Conservation (phyloP, 1,140 invertebrate genomes). For the Catajapyx aquilonaris region DNA sequence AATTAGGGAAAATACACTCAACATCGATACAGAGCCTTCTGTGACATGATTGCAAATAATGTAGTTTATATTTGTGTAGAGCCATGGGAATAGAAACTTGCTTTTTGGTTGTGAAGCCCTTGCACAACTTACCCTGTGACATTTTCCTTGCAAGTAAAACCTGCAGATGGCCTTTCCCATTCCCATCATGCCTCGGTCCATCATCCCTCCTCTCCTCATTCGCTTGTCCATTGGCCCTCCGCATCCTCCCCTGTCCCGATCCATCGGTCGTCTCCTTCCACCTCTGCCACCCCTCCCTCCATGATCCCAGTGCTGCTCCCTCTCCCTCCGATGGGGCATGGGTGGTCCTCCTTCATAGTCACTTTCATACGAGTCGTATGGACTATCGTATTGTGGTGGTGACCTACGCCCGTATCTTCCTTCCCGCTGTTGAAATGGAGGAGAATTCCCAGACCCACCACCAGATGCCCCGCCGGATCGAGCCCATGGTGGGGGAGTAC, state of each 20-base stretch:
- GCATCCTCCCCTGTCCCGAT: conserved; percentile 1
- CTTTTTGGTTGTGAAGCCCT: not conserved
- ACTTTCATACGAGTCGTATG: conserved; percentile 15
- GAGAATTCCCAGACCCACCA: not conserved
- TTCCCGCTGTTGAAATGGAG: not conserved
- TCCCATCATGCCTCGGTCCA: not conserved
- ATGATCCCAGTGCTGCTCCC: conserved; percentile 19
- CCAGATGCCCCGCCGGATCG: not conserved
- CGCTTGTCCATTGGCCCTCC: not conserved
- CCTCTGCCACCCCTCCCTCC: conserved; percentile 13
- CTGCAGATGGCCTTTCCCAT: conserved; percentile 38
- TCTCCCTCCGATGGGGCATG: conserved; percentile 19
- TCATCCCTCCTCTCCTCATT: not conserved
- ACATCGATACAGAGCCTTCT: not conserved
- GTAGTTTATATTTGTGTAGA: conserved; percentile 3
- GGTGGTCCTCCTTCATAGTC: conserved; percentile 14
- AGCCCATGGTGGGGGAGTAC: conserved; percentile 22
- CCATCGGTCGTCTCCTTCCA: conserved; percentile 13
- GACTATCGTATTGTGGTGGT: conserved; percentile 7
- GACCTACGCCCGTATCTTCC: conserved; percentile 1
- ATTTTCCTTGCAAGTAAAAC: conserved; percentile 73
- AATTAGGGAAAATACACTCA: not conserved
- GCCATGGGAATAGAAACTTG: not conserved
- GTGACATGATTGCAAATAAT: conserved; percentile 14
- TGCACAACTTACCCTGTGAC: conserved; percentile 44